Conservation (phyloP, 2,113 vertebrate genomes). For the Fukomys damarensis region DNA sequence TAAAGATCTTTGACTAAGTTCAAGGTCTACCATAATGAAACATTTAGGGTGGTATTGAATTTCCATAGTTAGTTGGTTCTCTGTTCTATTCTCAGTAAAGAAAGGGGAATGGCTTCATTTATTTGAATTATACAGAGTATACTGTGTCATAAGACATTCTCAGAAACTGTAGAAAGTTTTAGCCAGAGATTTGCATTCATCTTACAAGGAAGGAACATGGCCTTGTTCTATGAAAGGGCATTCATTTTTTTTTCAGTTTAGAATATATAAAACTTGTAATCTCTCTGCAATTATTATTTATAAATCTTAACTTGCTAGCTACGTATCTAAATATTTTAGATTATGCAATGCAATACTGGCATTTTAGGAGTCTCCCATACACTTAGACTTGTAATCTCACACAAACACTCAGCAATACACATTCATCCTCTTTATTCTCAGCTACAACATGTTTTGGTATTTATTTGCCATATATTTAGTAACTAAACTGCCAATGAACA, state of each 20-base stretch:
- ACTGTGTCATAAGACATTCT: conserved; percentile 39
- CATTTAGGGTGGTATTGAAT: conserved; percentile 51
- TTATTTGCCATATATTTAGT: neutral
- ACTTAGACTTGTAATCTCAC: neutral
- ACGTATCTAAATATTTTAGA: neutral
- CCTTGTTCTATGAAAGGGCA: neutral
- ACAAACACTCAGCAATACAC: neutral
- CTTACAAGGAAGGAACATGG: neutral
- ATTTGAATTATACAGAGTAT: conserved; percentile 23
- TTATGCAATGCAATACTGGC: neutral
- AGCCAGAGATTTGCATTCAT: neutral
- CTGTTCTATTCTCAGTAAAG: conserved; percentile 43
- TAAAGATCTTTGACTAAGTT: conserved; percentile 25
- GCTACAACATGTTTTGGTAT: neutral
- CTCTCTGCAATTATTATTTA: neutral
- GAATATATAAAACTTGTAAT: neutral
- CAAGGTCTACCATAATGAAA: conserved; percentile 52
- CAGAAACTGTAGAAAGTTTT: conserved; percentile 19
- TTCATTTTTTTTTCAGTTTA: conserved; percentile 34
- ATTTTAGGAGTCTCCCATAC: neutral
- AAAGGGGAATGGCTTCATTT: conserved; percentile 54
- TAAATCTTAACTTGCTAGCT: neutral
- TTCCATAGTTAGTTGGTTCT: conserved; percentile 53
- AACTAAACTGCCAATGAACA: neutral
- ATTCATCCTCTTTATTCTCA: neutral